Evolutionary conservation across 2,113 vertebrate genomes (phyloP), one percentile per base, ranked within the genome.

Genomic region (Sarotherodon lohbergeri): DNA sequence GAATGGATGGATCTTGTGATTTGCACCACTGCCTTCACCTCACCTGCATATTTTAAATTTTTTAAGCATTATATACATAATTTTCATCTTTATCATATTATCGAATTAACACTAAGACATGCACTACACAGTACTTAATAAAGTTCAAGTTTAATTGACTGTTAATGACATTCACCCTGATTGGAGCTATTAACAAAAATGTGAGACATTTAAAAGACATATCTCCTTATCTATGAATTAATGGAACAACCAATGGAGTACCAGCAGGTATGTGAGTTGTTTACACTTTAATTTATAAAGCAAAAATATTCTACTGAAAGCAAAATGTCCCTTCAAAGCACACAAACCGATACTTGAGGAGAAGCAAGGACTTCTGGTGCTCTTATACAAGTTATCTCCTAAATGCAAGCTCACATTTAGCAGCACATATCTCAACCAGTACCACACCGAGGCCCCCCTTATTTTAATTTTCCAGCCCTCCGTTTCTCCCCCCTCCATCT

Each of bases 321-420:
- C 55, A 83, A 89, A 93, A 90, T 48, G 83, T 86, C 80, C 82
- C 91, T 78, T 92, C 52, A 91, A 86, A 86, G 81, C 82, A 83
- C 79, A 91, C 57, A 84, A 50, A 90, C 48, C 3, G 7, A 80
- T 90, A 88, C 87, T 92, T 7, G 10, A 90, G 88, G 89, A 93
- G 78, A 82, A 63, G 84, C 66, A 86, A 80, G 81, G 85, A 93
- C 90, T 92, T 92, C 73, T 84, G 89, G 83, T 11, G 79, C 87
- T 84, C 90, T 90, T 22, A 68, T 39, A 39, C 19, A 80, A 89
- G 84, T 93, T 93, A 92, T 94, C 93, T 92, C 89, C 87, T 68
- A 90, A 94, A 92, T 82, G 86, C 87, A 90, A 95, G 92, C 90
- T 95, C 91, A 76, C 94, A 91, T 91, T 94, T 87, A 93, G 91